phyloP scores from a whole-genome alignment of 2,888 invertebrate species.

The Exephanes ischioxanthus region DNA sequence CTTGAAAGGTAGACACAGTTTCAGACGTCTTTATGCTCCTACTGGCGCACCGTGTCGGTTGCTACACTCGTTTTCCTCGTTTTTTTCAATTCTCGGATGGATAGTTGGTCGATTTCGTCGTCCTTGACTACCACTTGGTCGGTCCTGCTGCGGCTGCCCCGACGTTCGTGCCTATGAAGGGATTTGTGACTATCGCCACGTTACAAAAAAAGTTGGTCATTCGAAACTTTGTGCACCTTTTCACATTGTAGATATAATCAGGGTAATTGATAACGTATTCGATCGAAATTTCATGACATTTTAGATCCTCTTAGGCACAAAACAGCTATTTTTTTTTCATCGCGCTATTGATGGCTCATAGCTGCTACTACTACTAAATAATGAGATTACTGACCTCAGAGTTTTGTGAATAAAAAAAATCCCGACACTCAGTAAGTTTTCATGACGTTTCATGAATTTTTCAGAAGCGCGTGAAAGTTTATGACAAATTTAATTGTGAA shows the following conservation, averaged over 20 bases:
- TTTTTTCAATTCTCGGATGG: conserved; percentile 36
- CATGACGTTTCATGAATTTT: neutral
- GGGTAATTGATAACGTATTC: no score
- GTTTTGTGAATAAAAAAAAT: neutral
- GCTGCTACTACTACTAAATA: neutral
- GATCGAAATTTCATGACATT: no score
- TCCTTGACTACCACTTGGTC: conserved; percentile 81
- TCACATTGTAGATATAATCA: neutral
- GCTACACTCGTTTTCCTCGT: conserved; percentile 16
- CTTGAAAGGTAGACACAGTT: conserved; percentile 2
- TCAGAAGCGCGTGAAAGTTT: neutral
- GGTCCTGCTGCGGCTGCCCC: conserved; percentile 75
- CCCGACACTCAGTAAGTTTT: no score
- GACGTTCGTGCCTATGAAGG: conserved; percentile 80
- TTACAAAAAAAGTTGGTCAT: conserved; percentile 32
- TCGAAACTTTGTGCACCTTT: neutral
- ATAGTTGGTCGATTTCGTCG: conserved; percentile 34
- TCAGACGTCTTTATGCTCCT: conserved; percentile 7
- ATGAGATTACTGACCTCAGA: neutral
- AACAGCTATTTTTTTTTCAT: neutral
- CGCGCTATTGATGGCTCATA: neutral
- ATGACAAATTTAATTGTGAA: neutral
- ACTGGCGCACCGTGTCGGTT: conserved; percentile 20
- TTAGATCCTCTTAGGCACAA: neutral
- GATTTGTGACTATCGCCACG: conserved; percentile 81